phyloP scores from a whole-genome alignment of 2,113 vertebrate genomes.

The Delphinapterus leucas region DNA sequence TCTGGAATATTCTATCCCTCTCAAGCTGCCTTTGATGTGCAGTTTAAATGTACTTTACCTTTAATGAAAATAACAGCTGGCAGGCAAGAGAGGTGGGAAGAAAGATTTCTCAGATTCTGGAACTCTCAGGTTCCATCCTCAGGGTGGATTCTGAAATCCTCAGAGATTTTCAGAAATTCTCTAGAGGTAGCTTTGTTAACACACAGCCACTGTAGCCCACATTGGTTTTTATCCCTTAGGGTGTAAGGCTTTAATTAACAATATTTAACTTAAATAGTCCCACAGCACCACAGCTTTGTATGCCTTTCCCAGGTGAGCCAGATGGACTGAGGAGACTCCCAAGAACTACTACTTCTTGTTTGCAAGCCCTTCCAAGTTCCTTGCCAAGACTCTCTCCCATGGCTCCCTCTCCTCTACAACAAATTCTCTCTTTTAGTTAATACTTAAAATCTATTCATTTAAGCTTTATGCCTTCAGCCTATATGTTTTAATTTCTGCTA shows the following conservation, averaged over 20 bases:
- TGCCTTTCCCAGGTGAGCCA: background rate
- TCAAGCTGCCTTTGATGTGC: background rate
- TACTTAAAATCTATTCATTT: background rate
- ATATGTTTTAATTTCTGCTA: background rate
- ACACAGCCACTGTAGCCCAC: background rate
- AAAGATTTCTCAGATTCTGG: background rate
- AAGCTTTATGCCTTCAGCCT: background rate
- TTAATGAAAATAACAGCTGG: background rate
- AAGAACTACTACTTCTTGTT: background rate
- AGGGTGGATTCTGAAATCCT: conserved; percentile 21
- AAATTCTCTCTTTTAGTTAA: background rate
- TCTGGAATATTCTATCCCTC: background rate
- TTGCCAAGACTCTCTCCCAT: background rate
- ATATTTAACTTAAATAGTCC: conserved; percentile 1
- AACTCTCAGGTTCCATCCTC: background rate
- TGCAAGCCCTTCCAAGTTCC: background rate
- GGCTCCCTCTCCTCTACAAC: background rate
- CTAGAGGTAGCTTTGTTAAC: background rate
- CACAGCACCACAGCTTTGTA: background rate
- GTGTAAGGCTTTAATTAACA: conserved; percentile 22
- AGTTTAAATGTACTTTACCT: background rate
- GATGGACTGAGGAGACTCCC: background rate
- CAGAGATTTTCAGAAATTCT: background rate
- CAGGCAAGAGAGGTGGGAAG: background rate
- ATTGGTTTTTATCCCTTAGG: conserved; percentile 1